Evolutionary conservation across 1,140 invertebrate species (phyloP).

Genomic region (Chionoecetes opilio): DNA sequence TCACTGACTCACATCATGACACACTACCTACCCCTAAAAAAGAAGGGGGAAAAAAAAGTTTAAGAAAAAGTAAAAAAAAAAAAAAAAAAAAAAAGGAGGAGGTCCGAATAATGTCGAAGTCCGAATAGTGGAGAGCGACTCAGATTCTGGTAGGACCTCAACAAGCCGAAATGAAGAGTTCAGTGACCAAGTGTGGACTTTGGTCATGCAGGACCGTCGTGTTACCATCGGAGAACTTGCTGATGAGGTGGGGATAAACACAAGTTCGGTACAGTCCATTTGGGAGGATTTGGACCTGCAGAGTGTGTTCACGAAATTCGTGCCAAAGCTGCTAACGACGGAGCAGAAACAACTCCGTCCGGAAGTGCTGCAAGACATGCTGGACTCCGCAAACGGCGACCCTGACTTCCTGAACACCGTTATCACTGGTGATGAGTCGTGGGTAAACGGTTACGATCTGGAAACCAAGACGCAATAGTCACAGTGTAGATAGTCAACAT

Average conservation of each 20-base stretch:
- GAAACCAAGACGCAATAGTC: constrained; percentile 52
- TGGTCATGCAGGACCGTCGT: constrained; percentile 10
- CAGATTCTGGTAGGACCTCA: constrained; percentile 77
- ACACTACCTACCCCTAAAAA: no score
- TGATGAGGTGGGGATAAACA: background rate
- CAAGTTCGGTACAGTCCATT: background rate
- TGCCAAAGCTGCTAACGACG: constrained; percentile 58
- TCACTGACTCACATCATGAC: no score
- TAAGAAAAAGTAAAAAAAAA: no score
- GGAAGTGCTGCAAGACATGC: constrained; percentile 62
- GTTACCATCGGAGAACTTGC: background rate
- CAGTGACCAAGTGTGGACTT: constrained; percentile 74
- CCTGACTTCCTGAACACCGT: constrained; percentile 47
- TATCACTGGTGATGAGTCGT: constrained; percentile 68
- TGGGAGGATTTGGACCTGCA: constrained; percentile 20
- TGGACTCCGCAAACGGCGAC: background rate
- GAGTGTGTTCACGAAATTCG: constrained; percentile 42
- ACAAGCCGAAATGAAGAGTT: constrained; percentile 80
- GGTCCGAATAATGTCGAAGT: no score
- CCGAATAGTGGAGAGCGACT: constrained; percentile 81
- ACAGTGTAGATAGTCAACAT: constrained; percentile 16
- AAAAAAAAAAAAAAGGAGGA: no score
- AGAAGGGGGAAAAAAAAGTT: no score
- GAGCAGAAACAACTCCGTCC: constrained; percentile 49
- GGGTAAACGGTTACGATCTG: constrained; percentile 37